Base-by-base conservation (phyloP, 2,888 invertebrate species). In the Lottia gigantea region DNA sequence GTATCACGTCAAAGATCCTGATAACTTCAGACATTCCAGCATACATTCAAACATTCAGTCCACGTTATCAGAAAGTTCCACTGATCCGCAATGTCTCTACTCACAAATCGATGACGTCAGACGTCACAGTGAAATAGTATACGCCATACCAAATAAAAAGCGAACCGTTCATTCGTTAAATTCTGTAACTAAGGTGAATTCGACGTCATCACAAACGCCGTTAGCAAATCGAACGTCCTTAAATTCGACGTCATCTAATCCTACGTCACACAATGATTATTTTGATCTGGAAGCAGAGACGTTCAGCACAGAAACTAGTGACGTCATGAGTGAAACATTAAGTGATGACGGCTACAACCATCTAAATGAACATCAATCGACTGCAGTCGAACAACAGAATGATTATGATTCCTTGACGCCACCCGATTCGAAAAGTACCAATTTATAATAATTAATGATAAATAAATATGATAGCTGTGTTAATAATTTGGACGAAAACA, bases 1-100 rank as follows among this genome's bases (percentile, higher is more conserved):
- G 55, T 55, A 55, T 19, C 55, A 55, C 7, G 55, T 55, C 55
- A 55, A 23, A 23, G 55, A 55, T 55, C 55, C 55, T 11, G 55
- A 2, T 8, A 23, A 14, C 55, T 19, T 55, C 55, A 55, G 19
- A 55, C 19, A 19, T 12, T 23, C 55, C 11, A 7, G 23, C 14
- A 14, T 23, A 14, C 19, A 55, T 23, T 23, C 19, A 2, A 55
- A 55, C 11, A 23, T 12, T 12, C 23, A 23, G 11, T 11, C 23
- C 8, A 55, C 55, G 15, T 55, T 19, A 6, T 23, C 19, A 23
- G 23, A 55, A 19, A 23, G 19, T 11, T 55, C 55, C 19, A 8
- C 55, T 6, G 19, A 55, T 12, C 19, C 14, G 8, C 19, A 55
- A 23, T 12, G 19, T 23, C 19, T 23, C 11, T 55, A 55, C 23